These are phyloP conservation scores for Thelaira solivaga DNA, from an alignment of 2,888 invertebrate species.

Conservation along the genomic window DNA sequence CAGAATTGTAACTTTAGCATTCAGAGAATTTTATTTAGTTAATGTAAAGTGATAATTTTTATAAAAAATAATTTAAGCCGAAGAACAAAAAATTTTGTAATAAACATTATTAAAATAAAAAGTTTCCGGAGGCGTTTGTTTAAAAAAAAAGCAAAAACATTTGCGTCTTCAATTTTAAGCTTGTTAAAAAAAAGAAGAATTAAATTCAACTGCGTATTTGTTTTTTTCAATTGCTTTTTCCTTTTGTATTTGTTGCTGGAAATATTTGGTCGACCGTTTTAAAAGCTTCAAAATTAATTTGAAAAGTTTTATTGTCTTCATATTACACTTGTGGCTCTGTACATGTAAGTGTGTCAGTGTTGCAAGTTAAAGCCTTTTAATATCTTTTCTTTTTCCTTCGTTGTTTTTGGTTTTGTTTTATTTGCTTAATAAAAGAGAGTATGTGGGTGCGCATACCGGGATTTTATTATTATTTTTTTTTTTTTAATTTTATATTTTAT, in stretches of 20 bases:
- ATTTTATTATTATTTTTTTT: constrained; percentile 48
- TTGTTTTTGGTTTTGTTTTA: too few species aligned
- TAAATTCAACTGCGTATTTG: constrained; percentile 28
- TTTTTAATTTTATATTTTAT: constrained; percentile 41
- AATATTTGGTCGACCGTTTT: constrained; percentile 52
- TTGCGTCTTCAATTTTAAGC: background rate
- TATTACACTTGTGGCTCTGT: constrained; percentile 10
- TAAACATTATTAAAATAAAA: too few species aligned
- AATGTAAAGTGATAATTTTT: too few species aligned
- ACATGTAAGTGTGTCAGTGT: background rate
- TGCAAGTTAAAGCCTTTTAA: constrained; percentile 21
- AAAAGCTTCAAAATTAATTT: constrained; percentile 61
- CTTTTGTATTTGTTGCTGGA: background rate
- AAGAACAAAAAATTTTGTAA: too few species aligned
- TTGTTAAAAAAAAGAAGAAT: constrained; percentile 16
- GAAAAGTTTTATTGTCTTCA: constrained; percentile 34
- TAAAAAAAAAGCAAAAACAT: too few species aligned
- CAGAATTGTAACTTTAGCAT: background rate
- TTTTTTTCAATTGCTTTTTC: background rate
- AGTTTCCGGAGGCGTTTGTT: too few species aligned
- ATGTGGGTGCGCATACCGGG: constrained; percentile 1
- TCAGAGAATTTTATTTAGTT: too few species aligned
- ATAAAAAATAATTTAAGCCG: too few species aligned
- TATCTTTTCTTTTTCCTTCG: constrained; percentile 7
- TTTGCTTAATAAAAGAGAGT: background rate